A percentile compares a stretch with the other conserved stretches of the same genome.
Evolutionary conservation across 2,113 vertebrate species (phyloP).

Genomic region (Scomber scombrus): DNA sequence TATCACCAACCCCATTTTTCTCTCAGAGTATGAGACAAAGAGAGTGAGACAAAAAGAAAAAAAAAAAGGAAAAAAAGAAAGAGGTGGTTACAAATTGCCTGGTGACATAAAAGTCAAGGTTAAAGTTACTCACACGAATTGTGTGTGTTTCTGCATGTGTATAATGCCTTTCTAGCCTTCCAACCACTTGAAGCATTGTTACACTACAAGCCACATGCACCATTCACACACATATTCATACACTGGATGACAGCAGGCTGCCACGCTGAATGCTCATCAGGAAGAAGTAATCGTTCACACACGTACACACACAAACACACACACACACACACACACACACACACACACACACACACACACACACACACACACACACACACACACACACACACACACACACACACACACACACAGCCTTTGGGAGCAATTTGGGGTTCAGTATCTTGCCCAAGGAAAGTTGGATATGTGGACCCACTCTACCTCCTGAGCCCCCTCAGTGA

Average conservation of each 20-base stretch:
- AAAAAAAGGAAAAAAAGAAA: background rate
- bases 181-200: no score
- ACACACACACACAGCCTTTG: background rate
- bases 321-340: conserved; percentile 1
- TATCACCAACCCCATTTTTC: conserved; percentile 21
- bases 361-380: background rate
- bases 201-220: background rate
- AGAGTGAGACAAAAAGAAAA: background rate
- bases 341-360: conserved; percentile 1
- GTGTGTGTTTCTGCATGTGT: background rate
- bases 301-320: background rate
- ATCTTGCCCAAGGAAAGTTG: no score
- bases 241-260: no score
- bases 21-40: conserved; percentile 19
- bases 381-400: background rate
- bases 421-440: no score
- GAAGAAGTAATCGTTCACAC: no score
- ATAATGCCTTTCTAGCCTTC: background rate
- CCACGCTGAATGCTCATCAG: no score
- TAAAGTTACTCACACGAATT: conserved; percentile 36
- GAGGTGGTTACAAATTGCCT: conserved; percentile 35
- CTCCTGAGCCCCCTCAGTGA: background rate
- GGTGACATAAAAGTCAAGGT: conserved; percentile 43
- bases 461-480: no score
- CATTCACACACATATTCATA: no score